A percentile compares a stretch with the other conserved stretches of the same genome.
Evolutionary conservation across 2,797 vertebrate genomes (phyloP).

Genomic region (Paramormyrops hopkinsi): DNA sequence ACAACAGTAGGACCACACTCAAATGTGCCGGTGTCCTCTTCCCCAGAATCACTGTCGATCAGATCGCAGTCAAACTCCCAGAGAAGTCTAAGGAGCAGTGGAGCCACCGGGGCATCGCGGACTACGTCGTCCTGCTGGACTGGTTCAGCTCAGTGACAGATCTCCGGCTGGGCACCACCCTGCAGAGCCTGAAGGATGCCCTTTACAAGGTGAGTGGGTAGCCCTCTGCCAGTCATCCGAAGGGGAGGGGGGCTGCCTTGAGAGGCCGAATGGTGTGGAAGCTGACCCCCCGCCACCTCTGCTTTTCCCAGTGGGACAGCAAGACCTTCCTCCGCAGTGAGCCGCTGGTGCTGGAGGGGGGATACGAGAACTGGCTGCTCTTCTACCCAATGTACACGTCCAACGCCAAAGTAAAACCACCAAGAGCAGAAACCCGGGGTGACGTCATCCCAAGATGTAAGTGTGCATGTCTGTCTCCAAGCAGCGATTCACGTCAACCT

Average conservation of each 20-base stretch:
- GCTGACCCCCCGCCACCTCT: background rate
- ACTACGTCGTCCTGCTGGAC: conserved; percentile 85
- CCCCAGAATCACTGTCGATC: conserved; percentile 80
- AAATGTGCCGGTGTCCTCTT: background rate
- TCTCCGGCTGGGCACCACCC: conserved; percentile 76
- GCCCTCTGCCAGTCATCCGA: background rate
- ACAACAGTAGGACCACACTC: background rate
- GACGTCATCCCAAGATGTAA: conserved; percentile 72
- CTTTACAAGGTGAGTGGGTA: conserved; percentile 78
- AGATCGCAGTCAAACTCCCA: conserved; percentile 84
- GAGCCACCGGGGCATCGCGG: conserved; percentile 73
- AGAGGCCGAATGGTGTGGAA: background rate
- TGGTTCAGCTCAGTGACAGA: conserved; percentile 86
- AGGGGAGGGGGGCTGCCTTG: background rate
- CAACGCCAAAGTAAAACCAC: conserved; percentile 83
- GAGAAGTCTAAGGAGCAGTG: conserved; percentile 75
- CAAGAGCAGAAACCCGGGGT: conserved; percentile 62
- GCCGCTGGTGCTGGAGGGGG: conserved; percentile 88
- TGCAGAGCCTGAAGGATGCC: conserved; percentile 92
- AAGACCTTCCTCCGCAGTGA: conserved; percentile 79
- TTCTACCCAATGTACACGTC: conserved; percentile 93
- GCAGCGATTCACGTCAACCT: background rate
- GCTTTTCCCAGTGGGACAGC: conserved; percentile 84
- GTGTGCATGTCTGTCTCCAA: conserved; percentile 43
- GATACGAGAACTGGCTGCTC: conserved; percentile 95